Base-by-base conservation (phyloP, 2,797 vertebrate genomes). In the Etheostoma nigrum region DNA sequence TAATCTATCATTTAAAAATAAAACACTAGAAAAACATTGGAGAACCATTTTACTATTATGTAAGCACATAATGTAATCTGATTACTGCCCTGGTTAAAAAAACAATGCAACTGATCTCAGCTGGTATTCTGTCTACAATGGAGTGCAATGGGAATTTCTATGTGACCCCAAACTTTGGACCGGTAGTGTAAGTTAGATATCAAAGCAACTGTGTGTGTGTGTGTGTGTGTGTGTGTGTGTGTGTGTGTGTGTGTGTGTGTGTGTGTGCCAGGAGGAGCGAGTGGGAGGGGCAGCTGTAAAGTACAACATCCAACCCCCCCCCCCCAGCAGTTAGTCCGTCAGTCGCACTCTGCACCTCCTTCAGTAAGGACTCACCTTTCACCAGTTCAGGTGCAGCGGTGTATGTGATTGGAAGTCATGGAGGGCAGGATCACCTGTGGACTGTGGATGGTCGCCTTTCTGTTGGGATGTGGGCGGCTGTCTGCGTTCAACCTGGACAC, bases 401-500 rank as follows among this genome's bases (percentile, higher is more conserved):
- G 23, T 14, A 6, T 33, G 4, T 10, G 6, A 0, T 3, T 3
- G 12, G 12, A 6, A 11, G 2, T 59, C 18, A 93, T 92, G 91
- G 90, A 73, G 81, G 69, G 8, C 78, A 45, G 48, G 52, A 40
- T 60, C 82, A 81, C 85, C 74, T 79, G 77, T 7, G 88, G 69
- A 57, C 70, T 85, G 49, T 80, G 84, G 78, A 81, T 88, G 68
- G 61, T 92, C 58, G 74, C 71, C 55, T 73, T 93, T 15, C 49
- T 93, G 8, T 6, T 72, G 79, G 81, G 72, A 72, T 92, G 88
- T 14, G 74, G 58, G 6, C 62, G 27, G 12, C 70, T 90, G 45
- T 85, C 83, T 64, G 95, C 96, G 75, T 97, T 98, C 91, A 98
- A 98, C 94, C 92, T 98, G 93, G 96, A 97, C 89, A 89, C 92